Base-by-base conservation (phyloP, 2,888 invertebrate genomes). In the Drosophila mimica region DNA sequence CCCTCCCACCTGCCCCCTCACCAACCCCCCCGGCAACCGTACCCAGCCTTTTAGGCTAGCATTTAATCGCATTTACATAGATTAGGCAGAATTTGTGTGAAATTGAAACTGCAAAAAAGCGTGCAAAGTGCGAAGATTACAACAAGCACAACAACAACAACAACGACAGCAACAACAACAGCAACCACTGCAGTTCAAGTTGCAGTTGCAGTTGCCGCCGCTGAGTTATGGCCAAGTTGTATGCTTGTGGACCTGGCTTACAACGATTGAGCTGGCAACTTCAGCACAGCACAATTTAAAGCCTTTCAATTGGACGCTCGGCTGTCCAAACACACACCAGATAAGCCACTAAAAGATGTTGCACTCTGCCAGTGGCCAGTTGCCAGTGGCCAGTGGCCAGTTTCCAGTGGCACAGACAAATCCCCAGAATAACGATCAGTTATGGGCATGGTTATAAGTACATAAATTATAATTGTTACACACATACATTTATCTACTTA, bases 41-140 rank as follows among this genome's bases (percentile, higher is more conserved):
- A 11, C 7, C 38, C 36, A 11, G 17, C 17, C 71, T 76, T 79
- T 89, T 85, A 70, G 83, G 84, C 81, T 83, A 89, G 83, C 90
- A 88, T 82, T 87, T 90, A 90, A 90, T 87, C 89, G 84, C 90
- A 90, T 90, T 87, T 90, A 88, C 86, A 86, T 90, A 87, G 87
- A 87, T 87, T 87, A 87, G 89, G 89, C 87, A 83, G 88, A 87
- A 90, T 90, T 87, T 89, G 90, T 86, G 90, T 86, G 86, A 86
- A 86, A 90, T 86, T 88, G 90, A 86, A 86, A 86, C 88, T 81
- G 86, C 67, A 72, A 69, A 89, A 75, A 74, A 81, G 84, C 87
- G 83, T 84, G 84, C 82, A 84, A 83, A 86, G 87, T 88, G 89
- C 79, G 81, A 81, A 86, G 81, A 83, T 86, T 83, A 71, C 76